Base-by-base conservation (phyloP, 2,797 vertebrate species). In the Mormyrops attenuatus region DNA sequence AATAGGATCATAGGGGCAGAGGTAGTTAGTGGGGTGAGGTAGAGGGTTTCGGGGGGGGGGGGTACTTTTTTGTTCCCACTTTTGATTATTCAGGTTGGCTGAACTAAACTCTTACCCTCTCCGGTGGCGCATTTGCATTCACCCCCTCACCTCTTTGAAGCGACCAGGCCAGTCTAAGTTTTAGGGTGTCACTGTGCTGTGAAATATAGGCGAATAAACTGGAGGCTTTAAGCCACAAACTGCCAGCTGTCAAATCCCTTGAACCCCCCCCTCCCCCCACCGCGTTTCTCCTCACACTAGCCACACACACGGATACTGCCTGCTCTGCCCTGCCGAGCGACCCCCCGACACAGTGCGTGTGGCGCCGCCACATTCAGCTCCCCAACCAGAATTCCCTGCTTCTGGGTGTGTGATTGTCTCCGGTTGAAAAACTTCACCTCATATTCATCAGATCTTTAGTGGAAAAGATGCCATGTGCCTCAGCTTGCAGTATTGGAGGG, bases 11-110 rank as follows among this genome's bases (percentile, higher is more conserved):
- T 90, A 91, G 90, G 92, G 91, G 92, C 91, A 92, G 77, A 85
- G 80, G 88, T 63, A 50, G 44, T 85, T 82, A 93, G 90, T 85
- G 55, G 34, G 55, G 55, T 63, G 53, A 15, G 85, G 9, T 34
- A 15, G 34, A 8, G 34, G 20, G 38, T 91, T 94, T 92, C 91
- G 88, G 92, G 93, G 88, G 92, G 91, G 88, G 94, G 90, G 90
- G 13, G 91, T 91, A 93, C 95, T 94, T 95, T 95, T 97, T 97
- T 96, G 95, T 96, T 96, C 96, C 97, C 95, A 95, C 94, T 90
- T 97, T 97, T 97, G 96, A 98, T 97, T 97, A 98, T 98, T 98
- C 97, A 96, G 96, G 96, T 96, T 97, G 96, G 96, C 95, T 97
- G 97, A 96, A 96, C 97, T 96, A 96, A 96, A 97, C 96, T 95